These are phyloP conservation scores for Pyxicephalus adspersus DNA, from an alignment of 2,113 vertebrate species.

Conservation along the genomic window DNA sequence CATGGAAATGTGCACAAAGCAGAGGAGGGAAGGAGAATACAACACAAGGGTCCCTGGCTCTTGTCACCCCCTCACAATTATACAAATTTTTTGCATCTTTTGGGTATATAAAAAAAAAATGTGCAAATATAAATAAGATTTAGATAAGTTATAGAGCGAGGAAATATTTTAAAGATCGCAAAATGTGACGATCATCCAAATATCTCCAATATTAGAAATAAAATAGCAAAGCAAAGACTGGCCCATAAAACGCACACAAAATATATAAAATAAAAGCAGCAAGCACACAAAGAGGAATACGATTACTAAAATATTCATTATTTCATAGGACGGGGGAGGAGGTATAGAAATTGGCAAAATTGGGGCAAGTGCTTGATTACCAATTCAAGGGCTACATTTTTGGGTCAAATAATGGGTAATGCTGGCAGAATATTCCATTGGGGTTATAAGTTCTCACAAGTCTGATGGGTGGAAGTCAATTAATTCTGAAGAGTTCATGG, in stretches of 20 bases:
- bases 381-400: background rate
- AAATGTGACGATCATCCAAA: background rate
- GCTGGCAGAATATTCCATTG: no score
- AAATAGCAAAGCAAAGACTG: background rate
- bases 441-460: no score
- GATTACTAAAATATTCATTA: no score
- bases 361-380: background rate
- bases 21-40: background rate
- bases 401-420: no score
- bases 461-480: no score
- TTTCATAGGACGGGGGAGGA: no score
- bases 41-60: background rate
- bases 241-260: background rate
- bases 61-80: background rate
- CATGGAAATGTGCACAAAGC: background rate
- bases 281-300: no score
- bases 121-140: constrained; percentile 1
- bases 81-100: background rate
- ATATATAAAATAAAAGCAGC: no score
- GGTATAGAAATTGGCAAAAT: background rate
- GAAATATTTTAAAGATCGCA: background rate
- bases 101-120: background rate
- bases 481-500: no score
- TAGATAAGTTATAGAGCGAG: background rate
- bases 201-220: no score